phyloP scores from a whole-genome alignment of 2,113 vertebrate genomes.

The Eulemur macaco region DNA sequence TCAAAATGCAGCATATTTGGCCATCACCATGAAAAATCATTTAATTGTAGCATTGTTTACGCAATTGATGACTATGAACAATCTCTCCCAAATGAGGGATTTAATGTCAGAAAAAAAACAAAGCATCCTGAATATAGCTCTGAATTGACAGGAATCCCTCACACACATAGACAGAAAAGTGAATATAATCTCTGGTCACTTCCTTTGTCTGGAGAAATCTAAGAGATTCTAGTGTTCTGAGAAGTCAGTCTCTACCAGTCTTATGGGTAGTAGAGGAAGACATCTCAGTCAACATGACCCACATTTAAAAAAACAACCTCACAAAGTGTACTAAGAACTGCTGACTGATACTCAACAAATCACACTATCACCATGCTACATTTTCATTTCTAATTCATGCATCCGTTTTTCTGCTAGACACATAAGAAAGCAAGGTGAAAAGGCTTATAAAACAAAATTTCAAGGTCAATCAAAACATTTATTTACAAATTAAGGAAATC shows the following conservation, averaged over 20 bases:
- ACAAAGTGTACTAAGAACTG: background rate
- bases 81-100: background rate
- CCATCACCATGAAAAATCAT: background rate
- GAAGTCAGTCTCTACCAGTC: slow-evolving; percentile 29
- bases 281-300: background rate
- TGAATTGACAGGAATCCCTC: background rate
- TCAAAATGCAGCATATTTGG: background rate
- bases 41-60: background rate
- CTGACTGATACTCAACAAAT: background rate
- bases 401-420: background rate
- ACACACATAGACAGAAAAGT: background rate
- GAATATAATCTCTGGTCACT: background rate
- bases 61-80: background rate
- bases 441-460: slow-evolving; percentile 41
- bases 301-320: slow-evolving; percentile 38
- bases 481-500: background rate
- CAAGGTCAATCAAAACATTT: background rate
- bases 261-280: background rate
- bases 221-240: background rate
- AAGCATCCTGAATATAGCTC: background rate
- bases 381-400: slow-evolving; percentile 30
- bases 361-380: background rate
- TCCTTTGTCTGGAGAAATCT: slow-evolving; percentile 30
- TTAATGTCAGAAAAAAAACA: background rate
- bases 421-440: slow-evolving; percentile 8